phyloP scores from a whole-genome alignment of 1,140 invertebrate species.

The Apis dorsata region DNA sequence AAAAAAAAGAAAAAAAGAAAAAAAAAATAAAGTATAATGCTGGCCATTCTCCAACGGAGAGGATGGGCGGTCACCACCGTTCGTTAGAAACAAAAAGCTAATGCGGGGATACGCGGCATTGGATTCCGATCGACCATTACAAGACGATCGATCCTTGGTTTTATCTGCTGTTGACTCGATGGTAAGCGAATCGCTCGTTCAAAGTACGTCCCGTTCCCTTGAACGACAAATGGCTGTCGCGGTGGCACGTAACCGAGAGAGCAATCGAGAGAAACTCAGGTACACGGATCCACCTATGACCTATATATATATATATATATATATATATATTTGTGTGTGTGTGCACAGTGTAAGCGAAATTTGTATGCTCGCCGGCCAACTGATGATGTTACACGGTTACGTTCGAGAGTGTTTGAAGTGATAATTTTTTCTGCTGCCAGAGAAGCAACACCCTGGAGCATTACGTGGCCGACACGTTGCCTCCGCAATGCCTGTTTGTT shows the following conservation, averaged over 20 bases:
- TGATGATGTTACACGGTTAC: neutral
- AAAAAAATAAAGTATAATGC: slow-evolving; percentile 47
- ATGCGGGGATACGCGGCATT: slow-evolving; percentile 60
- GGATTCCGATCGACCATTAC: slow-evolving; percentile 59
- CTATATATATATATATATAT: neutral
- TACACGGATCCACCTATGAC: neutral
- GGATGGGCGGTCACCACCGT: slow-evolving; percentile 44
- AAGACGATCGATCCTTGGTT: slow-evolving; percentile 61
- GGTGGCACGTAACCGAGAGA: slow-evolving; percentile 49
- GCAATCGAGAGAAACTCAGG: slow-evolving; percentile 25
- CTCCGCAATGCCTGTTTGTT: slow-evolving; percentile 64
- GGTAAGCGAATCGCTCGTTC: slow-evolving; percentile 63
- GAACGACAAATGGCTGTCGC: slow-evolving; percentile 56
- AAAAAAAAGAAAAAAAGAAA: slow-evolving; percentile 9
- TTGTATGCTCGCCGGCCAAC: neutral
- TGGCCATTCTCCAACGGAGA: slow-evolving; percentile 7
- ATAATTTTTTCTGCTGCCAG: slow-evolving; percentile 64
- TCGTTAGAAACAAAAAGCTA: slow-evolving; percentile 62
- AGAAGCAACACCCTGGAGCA: slow-evolving; percentile 54
- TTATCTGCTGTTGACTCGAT: slow-evolving; percentile 68
- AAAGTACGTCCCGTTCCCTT: slow-evolving; percentile 20
- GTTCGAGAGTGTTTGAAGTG: slow-evolving; percentile 53
- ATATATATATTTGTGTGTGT: too few species aligned
- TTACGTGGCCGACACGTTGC: slow-evolving; percentile 45
- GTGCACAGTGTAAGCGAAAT: neutral